Conservation (phyloP, 1,140 invertebrate species). For the Diploscapter pachys region DNA sequence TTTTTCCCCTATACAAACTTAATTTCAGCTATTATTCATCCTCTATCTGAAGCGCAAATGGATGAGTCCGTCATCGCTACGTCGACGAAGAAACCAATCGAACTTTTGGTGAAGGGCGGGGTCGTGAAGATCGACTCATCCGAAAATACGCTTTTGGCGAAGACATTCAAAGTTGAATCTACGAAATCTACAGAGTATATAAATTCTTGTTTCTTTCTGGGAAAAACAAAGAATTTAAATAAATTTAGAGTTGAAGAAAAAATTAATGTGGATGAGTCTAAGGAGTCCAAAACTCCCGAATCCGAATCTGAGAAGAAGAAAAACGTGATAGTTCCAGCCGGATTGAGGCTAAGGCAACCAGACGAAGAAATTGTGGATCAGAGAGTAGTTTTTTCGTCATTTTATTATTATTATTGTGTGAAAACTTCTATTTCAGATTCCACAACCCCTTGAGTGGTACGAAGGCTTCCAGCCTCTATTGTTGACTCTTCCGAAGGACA, state of each 20-base stretch:
- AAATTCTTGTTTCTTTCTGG: too few species aligned
- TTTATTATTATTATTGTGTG: slow-evolving; percentile 8
- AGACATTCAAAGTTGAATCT: too few species aligned
- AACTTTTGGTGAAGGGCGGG: slow-evolving; percentile 11
- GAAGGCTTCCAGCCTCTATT: slow-evolving; percentile 51
- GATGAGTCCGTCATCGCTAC: not conserved
- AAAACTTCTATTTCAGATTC: slow-evolving; percentile 18
- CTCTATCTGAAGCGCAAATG: too few species aligned
- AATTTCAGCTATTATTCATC: too few species aligned
- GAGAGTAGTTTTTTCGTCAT: slow-evolving; percentile 12
- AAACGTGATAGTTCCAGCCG: not conserved
- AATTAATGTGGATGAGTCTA: too few species aligned
- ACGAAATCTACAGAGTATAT: too few species aligned
- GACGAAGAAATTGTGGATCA: slow-evolving; percentile 14
- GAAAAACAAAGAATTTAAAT: too few species aligned
- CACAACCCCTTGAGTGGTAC: slow-evolving; percentile 50
- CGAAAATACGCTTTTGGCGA: too few species aligned
- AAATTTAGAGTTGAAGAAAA: too few species aligned
- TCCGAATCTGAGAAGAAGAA: too few species aligned
- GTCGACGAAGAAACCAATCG: slow-evolving; percentile 6
- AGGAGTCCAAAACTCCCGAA: too few species aligned
- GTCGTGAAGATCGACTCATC: not conserved
- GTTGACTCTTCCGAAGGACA: slow-evolving; percentile 46
- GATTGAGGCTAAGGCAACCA: slow-evolving; percentile 4
- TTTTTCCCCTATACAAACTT: too few species aligned